These are phyloP conservation scores for Tetragnatha versicolor DNA, from an alignment of 1,140 invertebrate species.

Conservation along the genomic window DNA sequence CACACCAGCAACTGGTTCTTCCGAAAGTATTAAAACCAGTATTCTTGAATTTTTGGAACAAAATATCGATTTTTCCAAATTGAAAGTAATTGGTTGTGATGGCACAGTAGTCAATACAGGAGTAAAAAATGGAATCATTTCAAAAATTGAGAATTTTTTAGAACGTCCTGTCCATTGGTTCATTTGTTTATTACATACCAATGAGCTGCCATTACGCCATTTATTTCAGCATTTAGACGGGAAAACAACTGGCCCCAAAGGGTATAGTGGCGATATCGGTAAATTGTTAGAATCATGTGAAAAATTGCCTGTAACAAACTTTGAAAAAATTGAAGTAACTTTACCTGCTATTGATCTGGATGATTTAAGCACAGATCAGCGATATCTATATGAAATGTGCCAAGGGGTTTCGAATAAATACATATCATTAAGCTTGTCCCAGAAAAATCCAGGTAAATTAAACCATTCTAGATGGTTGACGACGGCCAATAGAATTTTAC, in stretches of 20 bases:
- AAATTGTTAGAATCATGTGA: not conserved
- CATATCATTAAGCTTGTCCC: too few relatives aligned
- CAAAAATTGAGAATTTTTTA: not conserved
- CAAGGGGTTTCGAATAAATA: too few relatives aligned
- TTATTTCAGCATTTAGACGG: not conserved
- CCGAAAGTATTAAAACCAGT: not conserved
- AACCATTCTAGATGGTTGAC: too few relatives aligned
- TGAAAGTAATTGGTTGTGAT: not conserved
- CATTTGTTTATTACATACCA: not conserved
- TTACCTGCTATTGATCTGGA: not conserved
- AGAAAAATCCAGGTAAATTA: too few relatives aligned
- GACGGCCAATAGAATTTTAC: too few relatives aligned
- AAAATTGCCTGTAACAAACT: not conserved
- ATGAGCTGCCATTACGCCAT: not conserved
- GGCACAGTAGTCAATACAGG: not conserved
- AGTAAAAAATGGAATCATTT: not conserved
- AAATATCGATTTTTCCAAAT: not conserved
- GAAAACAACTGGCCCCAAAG: not conserved
- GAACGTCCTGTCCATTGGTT: not conserved
- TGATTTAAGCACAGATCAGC: not conserved
- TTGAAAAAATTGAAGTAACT: slow-evolving; percentile 4
- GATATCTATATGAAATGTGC: not conserved
- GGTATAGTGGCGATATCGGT: not conserved
- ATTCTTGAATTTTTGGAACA: not conserved
- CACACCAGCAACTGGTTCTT: not conserved